Conservation (phyloP, 2,888 invertebrate genomes). For the Polydrusus tereticollis region DNA sequence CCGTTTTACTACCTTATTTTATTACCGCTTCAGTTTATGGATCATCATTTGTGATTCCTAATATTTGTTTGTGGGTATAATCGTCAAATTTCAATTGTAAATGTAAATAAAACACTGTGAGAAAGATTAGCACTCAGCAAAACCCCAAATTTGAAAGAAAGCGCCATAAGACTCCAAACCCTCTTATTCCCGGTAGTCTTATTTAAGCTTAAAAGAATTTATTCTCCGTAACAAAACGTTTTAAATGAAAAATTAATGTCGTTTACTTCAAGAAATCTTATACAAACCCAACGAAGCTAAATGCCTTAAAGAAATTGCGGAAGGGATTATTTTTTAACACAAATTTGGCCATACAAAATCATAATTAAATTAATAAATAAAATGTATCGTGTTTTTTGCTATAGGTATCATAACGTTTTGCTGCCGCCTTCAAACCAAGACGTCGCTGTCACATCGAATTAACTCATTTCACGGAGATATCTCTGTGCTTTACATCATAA, state of each 20-base stretch:
- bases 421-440: neutral
- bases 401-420: neutral
- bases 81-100: too few relatives aligned
- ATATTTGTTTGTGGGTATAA: too few relatives aligned
- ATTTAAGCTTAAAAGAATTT: conserved; percentile 11
- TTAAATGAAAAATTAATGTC: conserved; percentile 34
- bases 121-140: neutral
- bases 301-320: conserved; percentile 13
- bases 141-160: neutral
- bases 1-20: too few relatives aligned
- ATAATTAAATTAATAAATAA: too few relatives aligned
- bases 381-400: too few relatives aligned
- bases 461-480: conserved; percentile 8
- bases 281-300: neutral
- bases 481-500: conserved; percentile 7
- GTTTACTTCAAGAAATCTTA: conserved; percentile 15
- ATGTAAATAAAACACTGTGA: too few relatives aligned
- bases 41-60: too few relatives aligned
- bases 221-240: conserved; percentile 18
- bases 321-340: neutral
- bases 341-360: neutral
- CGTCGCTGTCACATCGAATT: neutral
- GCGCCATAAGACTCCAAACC: conserved; percentile 1
- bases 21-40: too few relatives aligned
- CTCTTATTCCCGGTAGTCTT: conserved; percentile 20